Evolutionary conservation across 2,888 invertebrate species (phyloP), one percentile per base, ranked within the genome.

Genomic region (Torymus tubicola): DNA sequence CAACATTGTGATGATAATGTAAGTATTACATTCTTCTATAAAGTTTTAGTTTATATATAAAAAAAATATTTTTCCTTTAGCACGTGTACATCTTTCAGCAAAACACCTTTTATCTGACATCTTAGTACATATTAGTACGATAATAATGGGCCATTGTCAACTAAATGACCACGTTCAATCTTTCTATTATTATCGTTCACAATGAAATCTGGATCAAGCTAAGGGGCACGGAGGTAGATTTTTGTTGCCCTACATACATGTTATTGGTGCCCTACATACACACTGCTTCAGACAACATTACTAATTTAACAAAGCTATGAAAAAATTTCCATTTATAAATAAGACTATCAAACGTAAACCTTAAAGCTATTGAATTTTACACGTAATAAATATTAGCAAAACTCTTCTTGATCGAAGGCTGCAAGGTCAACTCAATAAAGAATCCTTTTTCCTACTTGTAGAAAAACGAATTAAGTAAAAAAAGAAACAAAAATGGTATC

Each of bases 141-240:
- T 78, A 13, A 58, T 24, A 16, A 16, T 60, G 58, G 65, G 16
- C 52, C 16, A 13, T 58, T 12, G 52, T 71, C 57, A 71, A 60
- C 11, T 12, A 60, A 77, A 78, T 67, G 31, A 65, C 50, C 58
- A 12, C 3, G 57, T 13, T 18, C 50, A 78, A 61, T 67, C 60
- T 61, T 64, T 65, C 21, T 16, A 69, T 68, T 18, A 53, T 76
- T 67, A 75, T 58, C 75, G 24, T 75, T 67, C 58, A 65, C 58
- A 75, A 67, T 60, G 67, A 75, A 67, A 75, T 67, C 60, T 67
- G 50, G 58, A 75, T 55, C 68, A 76, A 76, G 53, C 76, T 31
- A 53, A 24, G 12, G 61, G 53, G 21, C 18, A 69, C 60, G 63
- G 24, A 74, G 21, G 13, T n/a, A 61, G 13, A 14, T 67, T 12